Conservation (phyloP, 2,797 vertebrate species). For the Gila robusta region DNA sequence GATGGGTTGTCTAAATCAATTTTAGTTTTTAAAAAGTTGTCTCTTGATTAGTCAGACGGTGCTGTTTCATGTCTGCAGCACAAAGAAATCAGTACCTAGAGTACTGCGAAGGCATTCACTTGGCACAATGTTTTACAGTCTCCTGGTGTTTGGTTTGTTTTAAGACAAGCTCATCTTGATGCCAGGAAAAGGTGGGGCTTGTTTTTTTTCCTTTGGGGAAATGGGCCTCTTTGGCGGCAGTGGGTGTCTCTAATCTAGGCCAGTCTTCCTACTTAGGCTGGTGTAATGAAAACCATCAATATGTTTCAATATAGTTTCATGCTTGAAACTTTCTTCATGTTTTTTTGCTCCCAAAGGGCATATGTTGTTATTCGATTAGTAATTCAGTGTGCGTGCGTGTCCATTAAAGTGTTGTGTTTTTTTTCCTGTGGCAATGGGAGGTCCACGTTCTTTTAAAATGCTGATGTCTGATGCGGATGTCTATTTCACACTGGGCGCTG, state of each 20-base stretch:
- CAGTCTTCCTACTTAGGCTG: slow-evolving; percentile 71
- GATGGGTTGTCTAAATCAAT: neutral
- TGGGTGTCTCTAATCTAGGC: slow-evolving; percentile 72
- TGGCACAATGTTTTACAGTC: neutral
- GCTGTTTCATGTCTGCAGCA: neutral
- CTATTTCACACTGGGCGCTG: too few relatives aligned
- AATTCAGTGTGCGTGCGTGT: too few relatives aligned
- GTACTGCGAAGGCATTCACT: neutral
- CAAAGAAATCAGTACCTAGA: neutral
- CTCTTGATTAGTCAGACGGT: neutral
- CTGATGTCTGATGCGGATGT: too few relatives aligned
- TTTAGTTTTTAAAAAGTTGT: neutral
- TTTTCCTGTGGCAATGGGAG: too few relatives aligned
- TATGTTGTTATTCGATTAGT: too few relatives aligned
- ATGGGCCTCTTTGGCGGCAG: slow-evolving; percentile 67
- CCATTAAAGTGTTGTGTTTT: too few relatives aligned
- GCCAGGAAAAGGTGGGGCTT: slow-evolving; percentile 42
- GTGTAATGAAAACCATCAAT: slow-evolving; percentile 75
- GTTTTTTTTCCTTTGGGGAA: slow-evolving; percentile 59
- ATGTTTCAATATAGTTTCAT: slow-evolving; percentile 48
- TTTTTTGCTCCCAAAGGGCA: neutral
- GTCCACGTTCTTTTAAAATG: too few relatives aligned
- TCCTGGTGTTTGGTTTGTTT: neutral
- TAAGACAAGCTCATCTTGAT: slow-evolving; percentile 15
- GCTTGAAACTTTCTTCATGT: neutral